These are phyloP conservation scores for Porphyrio hochstetteri DNA, from an alignment of 2,113 vertebrate genomes.

Conservation along the genomic window DNA sequence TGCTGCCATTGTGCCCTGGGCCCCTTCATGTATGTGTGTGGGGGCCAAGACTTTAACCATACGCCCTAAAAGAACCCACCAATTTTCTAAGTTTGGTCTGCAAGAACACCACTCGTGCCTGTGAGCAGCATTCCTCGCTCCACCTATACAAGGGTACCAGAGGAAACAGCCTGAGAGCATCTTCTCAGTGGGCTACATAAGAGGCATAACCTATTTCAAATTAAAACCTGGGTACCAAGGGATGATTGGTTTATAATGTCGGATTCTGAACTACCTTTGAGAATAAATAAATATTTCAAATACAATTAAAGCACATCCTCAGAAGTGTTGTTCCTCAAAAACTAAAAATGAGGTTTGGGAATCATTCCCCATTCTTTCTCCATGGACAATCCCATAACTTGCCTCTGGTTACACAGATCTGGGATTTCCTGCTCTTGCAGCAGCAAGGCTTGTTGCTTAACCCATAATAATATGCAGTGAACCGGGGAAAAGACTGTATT, in stretches of 20 bases:
- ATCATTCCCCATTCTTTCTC: neutral
- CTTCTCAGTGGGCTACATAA: neutral
- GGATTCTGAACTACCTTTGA: conserved; percentile 6
- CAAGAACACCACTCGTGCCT: neutral
- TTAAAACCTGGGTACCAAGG: neutral
- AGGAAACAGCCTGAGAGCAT: neutral
- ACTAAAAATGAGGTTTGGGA: conserved; percentile 41
- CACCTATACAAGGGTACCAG: neutral
- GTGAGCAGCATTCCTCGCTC: neutral
- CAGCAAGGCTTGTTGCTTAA: neutral
- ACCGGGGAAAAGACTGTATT: neutral
- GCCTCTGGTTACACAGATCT: neutral
- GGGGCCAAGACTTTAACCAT: neutral
- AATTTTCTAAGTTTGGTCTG: neutral
- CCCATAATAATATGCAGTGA: neutral
- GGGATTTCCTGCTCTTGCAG: neutral
- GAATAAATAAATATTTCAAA: conserved; percentile 2
- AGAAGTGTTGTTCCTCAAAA: conserved; percentile 4
- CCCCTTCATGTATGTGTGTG: rapidly evolving
- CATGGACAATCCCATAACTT: neutral
- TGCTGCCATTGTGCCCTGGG: rapidly evolving
- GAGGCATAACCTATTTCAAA: neutral
- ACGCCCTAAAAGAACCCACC: rapidly evolving
- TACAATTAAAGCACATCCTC: conserved; percentile 33
- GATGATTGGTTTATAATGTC: neutral